These are phyloP conservation scores for Drosophila kokeensis DNA, from an alignment of 2,888 invertebrate species.

Conservation along the genomic window DNA sequence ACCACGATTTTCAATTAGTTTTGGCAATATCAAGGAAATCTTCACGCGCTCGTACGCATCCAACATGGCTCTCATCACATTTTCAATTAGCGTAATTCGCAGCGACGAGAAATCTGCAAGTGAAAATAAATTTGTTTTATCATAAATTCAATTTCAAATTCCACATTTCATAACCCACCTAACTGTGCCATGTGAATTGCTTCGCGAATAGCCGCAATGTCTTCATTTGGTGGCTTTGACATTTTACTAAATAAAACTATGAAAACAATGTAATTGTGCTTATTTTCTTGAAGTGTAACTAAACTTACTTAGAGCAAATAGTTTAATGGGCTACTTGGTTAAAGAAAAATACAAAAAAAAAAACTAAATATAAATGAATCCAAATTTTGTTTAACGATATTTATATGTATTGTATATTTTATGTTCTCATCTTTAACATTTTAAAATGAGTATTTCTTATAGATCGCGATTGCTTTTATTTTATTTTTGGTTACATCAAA, in stretches of 20 bases:
- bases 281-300: neutral
- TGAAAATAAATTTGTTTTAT: neutral
- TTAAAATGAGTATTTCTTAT: neutral
- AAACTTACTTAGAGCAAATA: neutral
- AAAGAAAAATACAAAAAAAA: neutral
- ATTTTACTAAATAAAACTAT: constrained; percentile 6
- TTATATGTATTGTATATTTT: neutral
- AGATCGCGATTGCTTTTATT: neutral
- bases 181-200: constrained; percentile 8
- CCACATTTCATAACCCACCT: constrained; percentile 15
- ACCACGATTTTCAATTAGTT: constrained; percentile 36
- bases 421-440: too few relatives aligned
- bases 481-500: neutral
- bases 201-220: neutral
- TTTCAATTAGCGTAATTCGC: constrained; percentile 41
- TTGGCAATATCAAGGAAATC: constrained; percentile 61
- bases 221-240: neutral
- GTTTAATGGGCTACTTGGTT: constrained; percentile 4
- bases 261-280: neutral
- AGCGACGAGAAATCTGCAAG: constrained; percentile 50
- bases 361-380: neutral
- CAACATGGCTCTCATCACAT: constrained; percentile 33
- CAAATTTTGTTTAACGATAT: neutral
- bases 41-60: constrained; percentile 57
- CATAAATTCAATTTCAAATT: neutral